These are phyloP conservation scores for Pachycephala philippinensis DNA, from an alignment of 2,113 vertebrate genomes.

Conservation along the genomic window DNA sequence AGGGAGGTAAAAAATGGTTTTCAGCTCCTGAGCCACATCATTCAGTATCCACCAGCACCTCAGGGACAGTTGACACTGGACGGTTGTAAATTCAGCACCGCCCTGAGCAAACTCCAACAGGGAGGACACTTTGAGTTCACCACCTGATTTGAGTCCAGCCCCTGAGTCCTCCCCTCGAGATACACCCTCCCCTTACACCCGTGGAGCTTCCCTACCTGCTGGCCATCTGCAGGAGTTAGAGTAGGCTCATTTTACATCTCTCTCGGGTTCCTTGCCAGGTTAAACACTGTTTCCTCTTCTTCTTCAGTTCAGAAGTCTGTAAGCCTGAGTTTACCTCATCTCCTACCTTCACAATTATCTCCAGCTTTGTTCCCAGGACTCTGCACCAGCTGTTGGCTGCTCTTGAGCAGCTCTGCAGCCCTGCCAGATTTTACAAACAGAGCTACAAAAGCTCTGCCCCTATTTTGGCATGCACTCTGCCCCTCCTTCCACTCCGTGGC, in stretches of 20 bases:
- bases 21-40: not conserved
- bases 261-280: not conserved
- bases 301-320: not conserved
- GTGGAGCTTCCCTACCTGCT: not conserved
- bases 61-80: not conserved
- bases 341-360: not conserved
- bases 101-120: slow-evolving; percentile 3
- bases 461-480: not conserved
- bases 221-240: not conserved
- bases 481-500: not conserved
- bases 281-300: not conserved
- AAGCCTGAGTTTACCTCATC: not conserved
- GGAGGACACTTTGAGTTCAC: not conserved
- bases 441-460: not conserved
- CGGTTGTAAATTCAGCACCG: not conserved
- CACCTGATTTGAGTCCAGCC: slow-evolving; percentile 10
- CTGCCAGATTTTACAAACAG: not conserved
- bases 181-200: not conserved
- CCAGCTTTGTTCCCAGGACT: not conserved
- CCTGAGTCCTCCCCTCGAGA: slow-evolving; percentile 10
- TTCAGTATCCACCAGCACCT: not conserved
- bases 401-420: not conserved
- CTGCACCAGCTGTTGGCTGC: not conserved
- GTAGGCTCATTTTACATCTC: not conserved
- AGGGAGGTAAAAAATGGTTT: not conserved